Evolutionary conservation across 2,888 invertebrate species (phyloP), one percentile per base, ranked within the genome.

Genomic region (Drosophila birchii): DNA sequence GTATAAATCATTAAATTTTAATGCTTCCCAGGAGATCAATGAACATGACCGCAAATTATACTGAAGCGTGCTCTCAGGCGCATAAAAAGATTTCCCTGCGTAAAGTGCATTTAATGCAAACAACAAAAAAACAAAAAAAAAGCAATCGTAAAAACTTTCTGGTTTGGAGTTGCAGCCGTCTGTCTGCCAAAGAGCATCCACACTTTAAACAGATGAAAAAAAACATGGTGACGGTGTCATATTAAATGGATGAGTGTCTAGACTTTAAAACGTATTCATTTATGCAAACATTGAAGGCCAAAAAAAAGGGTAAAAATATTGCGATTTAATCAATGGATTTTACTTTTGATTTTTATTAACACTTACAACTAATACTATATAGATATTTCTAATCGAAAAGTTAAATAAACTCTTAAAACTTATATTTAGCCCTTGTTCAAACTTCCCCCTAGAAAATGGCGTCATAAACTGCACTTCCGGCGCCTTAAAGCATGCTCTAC

Each of bases 1-100:
- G 79, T 85, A 91, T 91, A 90, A 90, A 90, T 90, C 90, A 91
- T 90, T 90, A 91, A 90, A 90, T 91, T 91, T 91, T 91, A 90
- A 90, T 90, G 90, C 90, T 90, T 89, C 91, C 91, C 90, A 82
- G 80, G 82, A 89, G 91, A 88, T 90, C 86, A 91, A 91, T 90
- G 91, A 90, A 91, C 90, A 91, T 90, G 90, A 91, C 90, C 90
- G 90, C 91, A 90, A 90, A 87, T 87, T 87, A 90, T 90, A 81
- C 89, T 84, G 90, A 79, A 87, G 86, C 90, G 84, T 88, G 86
- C 90, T 86, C 82, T 88, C 86, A 86, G 83, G 69, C 86, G 78
- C 77, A 77, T 75, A 74, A 79, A 73, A 82, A 78, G 86, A 88
- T 87, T 87, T 81, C 78, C 68, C 70, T 70, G 59, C 39, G 49